Evolutionary conservation across 1,140 invertebrate species (phyloP).

Genomic region (Leptestheria dahalacensis): DNA sequence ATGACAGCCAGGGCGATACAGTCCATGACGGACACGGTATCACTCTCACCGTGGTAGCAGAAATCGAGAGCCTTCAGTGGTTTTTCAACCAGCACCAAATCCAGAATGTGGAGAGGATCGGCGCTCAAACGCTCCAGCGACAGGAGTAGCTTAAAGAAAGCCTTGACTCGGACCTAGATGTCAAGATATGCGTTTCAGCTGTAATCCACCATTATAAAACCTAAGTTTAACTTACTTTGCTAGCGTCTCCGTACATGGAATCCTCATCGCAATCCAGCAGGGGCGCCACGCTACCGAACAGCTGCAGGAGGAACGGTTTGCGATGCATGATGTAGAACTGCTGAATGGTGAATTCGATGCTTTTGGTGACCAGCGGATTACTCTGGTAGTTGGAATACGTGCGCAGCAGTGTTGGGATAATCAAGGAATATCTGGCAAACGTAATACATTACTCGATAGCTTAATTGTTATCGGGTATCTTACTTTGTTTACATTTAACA

Average conservation of each 20-base stretch:
- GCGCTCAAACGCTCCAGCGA: slow-evolving; percentile 82
- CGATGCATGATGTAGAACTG: slow-evolving; percentile 97
- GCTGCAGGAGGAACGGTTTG: slow-evolving; percentile 95
- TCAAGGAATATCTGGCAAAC: slow-evolving; percentile 66
- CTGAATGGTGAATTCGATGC: slow-evolving; percentile 93
- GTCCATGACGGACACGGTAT: slow-evolving; percentile 83
- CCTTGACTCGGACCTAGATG: slow-evolving; percentile 66
- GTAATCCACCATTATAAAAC: neutral
- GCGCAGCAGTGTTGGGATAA: slow-evolving; percentile 92
- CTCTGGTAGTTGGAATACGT: slow-evolving; percentile 96
- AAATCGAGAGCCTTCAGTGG: slow-evolving; percentile 93
- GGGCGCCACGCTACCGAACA: slow-evolving; percentile 95
- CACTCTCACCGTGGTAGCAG: slow-evolving; percentile 89
- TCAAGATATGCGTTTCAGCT: neutral
- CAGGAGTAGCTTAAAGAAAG: slow-evolving; percentile 76
- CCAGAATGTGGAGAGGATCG: slow-evolving; percentile 87
- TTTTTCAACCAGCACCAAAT: slow-evolving; percentile 89
- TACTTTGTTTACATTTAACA: neutral
- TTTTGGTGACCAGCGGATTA: slow-evolving; percentile 76
- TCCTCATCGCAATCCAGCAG: slow-evolving; percentile 86
- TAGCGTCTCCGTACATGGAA: slow-evolving; percentile 69
- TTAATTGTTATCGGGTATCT: neutral
- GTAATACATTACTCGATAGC: slow-evolving; percentile 12
- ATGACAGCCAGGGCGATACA: slow-evolving; percentile 91
- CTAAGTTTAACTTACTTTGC: slow-evolving; percentile 45